Percentiles rank a stretch among this genome's conserved stretches.
These are phyloP conservation scores for Aproaerema taeniolella DNA, from an alignment of 2,888 invertebrate genomes.

Conservation along the genomic window DNA sequence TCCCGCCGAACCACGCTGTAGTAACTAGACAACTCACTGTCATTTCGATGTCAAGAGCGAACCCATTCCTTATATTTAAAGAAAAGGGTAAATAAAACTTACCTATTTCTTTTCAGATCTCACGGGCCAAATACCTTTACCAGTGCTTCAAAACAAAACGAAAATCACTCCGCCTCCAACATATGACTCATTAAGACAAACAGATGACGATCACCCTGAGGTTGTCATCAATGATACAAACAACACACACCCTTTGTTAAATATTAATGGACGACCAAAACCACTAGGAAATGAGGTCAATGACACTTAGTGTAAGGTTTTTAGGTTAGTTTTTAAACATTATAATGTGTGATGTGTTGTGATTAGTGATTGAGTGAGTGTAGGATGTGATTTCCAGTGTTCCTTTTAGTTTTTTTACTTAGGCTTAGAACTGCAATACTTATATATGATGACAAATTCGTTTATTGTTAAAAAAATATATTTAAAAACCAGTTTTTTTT, in stretches of 20 bases:
- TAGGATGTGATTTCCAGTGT: too few species aligned
- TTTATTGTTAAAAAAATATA: too few species aligned
- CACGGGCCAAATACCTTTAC: slow-evolving; percentile 53
- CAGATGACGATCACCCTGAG: slow-evolving; percentile 47
- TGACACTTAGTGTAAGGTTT: slow-evolving; percentile 52
- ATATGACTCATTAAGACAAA: slow-evolving; percentile 43
- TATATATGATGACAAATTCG: too few species aligned
- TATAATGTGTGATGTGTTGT: too few species aligned
- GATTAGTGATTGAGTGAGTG: too few species aligned
- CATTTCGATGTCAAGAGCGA: background rate
- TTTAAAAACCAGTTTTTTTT: too few species aligned
- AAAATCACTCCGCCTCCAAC: slow-evolving; percentile 52
- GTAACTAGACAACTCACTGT: background rate
- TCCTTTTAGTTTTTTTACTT: too few species aligned
- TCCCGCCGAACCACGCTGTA: background rate
- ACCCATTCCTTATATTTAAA: background rate
- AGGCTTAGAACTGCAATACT: too few species aligned
- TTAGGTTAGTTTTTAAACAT: too few species aligned
- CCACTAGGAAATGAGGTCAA: slow-evolving; percentile 29
- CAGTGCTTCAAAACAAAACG: slow-evolving; percentile 31
- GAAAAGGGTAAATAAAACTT: background rate
- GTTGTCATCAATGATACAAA: slow-evolving; percentile 46
- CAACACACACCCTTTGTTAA: slow-evolving; percentile 37
- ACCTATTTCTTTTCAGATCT: slow-evolving; percentile 59
- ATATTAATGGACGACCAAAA: slow-evolving; percentile 23